Base-by-base conservation (phyloP, 1,140 invertebrate species). In the Caenorhabditis inopinata region DNA sequence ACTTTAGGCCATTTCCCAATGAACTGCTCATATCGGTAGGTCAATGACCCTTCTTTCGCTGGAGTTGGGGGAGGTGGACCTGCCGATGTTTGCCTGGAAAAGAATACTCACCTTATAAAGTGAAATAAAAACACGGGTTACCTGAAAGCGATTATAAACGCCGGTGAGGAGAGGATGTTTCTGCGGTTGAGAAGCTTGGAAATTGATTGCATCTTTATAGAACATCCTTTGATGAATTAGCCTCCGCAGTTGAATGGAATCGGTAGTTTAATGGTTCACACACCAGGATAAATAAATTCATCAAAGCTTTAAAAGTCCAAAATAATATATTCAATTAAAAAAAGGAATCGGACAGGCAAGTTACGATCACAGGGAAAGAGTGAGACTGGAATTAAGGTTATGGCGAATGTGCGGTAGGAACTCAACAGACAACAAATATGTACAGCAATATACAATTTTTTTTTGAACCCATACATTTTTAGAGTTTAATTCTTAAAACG, bases 41-140 rank as follows among this genome's bases (percentile, higher is more conserved):
- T 46, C 23, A 81, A 35, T 18, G 80, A 76, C 32, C 80, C 80
- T 23, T 45, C 46, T 25, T 68, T 77, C 5, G 80, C 27, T 32
- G 80, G 80, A 14, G 25, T 47, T 25, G 53, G n/a, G 25, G 80
- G 80, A 29, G 80, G 80, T 12, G 80, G 80, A 35, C 80, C 80
- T 6, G 53, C 49, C 14, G 80, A 81, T 29, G 74, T 81, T 6
- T 45, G 25, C 23, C 80, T 79, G 76, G 7, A 58, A 4, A 23
- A 11, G n/a, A 23, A 2, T 16, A 21, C n/a, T n/a, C 2, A 4
- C 6, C 11, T 48, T 21, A 35, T 18, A 2, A 11, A 14, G 4
- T 25, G 32, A 45, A 46, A 75, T 18, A 7, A 23, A 16, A 21
- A 23, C 5, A 46, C 11, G 32, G n/a, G 12, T 21, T 21, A 48